These are phyloP conservation scores for Cloeon dipterum DNA, from an alignment of 2,888 invertebrate species.

Conservation along the genomic window DNA sequence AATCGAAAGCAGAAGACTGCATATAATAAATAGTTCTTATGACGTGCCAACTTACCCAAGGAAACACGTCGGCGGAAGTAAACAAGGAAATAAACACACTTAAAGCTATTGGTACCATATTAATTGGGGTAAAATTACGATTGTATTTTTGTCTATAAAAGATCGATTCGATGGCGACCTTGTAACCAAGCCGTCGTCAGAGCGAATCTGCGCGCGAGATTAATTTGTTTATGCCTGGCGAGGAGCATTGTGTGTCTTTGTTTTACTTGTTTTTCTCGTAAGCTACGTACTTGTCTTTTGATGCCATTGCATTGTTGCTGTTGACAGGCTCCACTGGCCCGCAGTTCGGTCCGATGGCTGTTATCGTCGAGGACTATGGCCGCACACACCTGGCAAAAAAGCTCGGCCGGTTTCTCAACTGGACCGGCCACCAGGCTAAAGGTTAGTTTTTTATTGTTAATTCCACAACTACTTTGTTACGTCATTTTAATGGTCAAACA, in stretches of 20 bases:
- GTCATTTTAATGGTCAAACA: slow-evolving; percentile 2
- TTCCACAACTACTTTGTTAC: background rate
- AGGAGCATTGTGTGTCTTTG: background rate
- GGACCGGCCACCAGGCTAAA: slow-evolving; percentile 71
- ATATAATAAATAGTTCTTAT: too few relatives aligned
- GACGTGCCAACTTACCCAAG: too few relatives aligned
- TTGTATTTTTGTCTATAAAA: too few relatives aligned
- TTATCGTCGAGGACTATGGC: too few relatives aligned
- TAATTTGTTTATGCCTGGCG: background rate
- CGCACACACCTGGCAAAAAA: too few relatives aligned
- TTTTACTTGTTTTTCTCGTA: background rate
- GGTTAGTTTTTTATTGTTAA: slow-evolving; percentile 23
- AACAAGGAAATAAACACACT: too few relatives aligned
- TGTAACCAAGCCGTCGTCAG: too few relatives aligned
- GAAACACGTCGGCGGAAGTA: too few relatives aligned
- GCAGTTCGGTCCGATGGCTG: slow-evolving; percentile 46
- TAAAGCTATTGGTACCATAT: too few relatives aligned
- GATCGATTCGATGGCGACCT: too few relatives aligned
- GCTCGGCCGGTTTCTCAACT: slow-evolving; percentile 67
- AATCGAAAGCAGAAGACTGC: too few relatives aligned
- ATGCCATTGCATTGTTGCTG: background rate
- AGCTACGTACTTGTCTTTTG: background rate
- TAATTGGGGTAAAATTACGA: too few relatives aligned
- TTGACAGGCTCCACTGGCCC: slow-evolving; percentile 14
- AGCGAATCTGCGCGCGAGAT: background rate